Base-by-base conservation (phyloP, 2,113 vertebrate genomes). In the Ranitomeya imitator region DNA sequence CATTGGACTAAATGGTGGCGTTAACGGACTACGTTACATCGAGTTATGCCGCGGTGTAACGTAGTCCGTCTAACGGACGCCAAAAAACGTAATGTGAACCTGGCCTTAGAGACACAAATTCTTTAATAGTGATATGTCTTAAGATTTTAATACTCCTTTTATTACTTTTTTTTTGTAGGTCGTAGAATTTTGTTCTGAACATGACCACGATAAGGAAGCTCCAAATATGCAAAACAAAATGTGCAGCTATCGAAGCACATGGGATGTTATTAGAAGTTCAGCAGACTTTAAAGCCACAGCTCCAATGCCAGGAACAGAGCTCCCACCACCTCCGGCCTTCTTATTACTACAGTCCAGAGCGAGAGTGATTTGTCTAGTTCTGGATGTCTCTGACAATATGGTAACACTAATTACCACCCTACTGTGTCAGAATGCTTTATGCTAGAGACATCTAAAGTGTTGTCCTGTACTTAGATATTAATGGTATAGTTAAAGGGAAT, bases 351-450 rank as follows among this genome's bases (percentile, higher is more conserved):
- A 94, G 52, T 74, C 90, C 31, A 85, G 80, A 0, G 12, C 83
- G 63, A 93, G 90, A 83, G 91, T 92, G 23, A 79, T 95, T 74
- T 94, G 94, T 69, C 90, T 96, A 55, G 91, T 95, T 54, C 88
- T 96, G n/a, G 94, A 95, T 88, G 90, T 94, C 52, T 95, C 94
- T 55, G 90, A 86, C 21, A 95, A 91, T 80, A 94, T 95, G 91
- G 9, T 60, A 45, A 85, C 87, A 92, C 94, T 95, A 93, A 2
- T 90, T 45, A 87, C 51, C n/a, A 60, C 7, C 13, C 1, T 55
- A 8, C 23, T 55, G 14, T 79, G 77, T 23, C 14, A 55, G 37
- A 45, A 4, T 2, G 1, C 37, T 45, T 45, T 45, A 45, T 45
- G 37, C 37, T 45, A 45, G 37, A 45, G 37, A 45, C 2, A 45